phyloP scores from a whole-genome alignment of 2,888 invertebrate genomes.

The Lasioglossum villosulum region DNA sequence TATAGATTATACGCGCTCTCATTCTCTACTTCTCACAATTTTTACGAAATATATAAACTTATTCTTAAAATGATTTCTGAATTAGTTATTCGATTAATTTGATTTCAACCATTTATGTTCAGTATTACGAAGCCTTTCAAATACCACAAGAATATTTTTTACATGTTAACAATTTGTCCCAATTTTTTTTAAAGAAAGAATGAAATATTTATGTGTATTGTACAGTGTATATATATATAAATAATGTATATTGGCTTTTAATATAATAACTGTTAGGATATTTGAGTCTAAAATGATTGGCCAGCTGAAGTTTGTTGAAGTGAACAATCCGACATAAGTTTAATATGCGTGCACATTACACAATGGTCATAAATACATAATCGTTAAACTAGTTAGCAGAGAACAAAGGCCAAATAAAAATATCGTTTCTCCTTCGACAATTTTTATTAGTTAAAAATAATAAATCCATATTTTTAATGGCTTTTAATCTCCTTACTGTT shows the following conservation, averaged over 20 bases:
- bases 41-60: too few relatives aligned
- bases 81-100: too few relatives aligned
- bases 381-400: too few relatives aligned
- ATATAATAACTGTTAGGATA: not conserved
- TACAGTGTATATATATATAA: too few relatives aligned
- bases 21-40: too few relatives aligned
- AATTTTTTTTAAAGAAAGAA: too few relatives aligned
- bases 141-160: too few relatives aligned
- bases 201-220: not conserved
- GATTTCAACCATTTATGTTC: too few relatives aligned
- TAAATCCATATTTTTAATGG: not conserved
- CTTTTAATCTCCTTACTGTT: not conserved
- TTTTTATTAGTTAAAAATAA: not conserved
- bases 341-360: not conserved
- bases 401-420: not conserved
- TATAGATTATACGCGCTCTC: too few relatives aligned
- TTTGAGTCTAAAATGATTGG: not conserved
- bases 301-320: not conserved
- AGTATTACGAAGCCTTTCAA: too few relatives aligned
- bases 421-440: not conserved
- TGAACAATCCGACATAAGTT: not conserved
- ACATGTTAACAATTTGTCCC: too few relatives aligned
- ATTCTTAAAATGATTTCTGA: too few relatives aligned
- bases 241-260: not conserved
- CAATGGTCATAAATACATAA: not conserved